Base-by-base conservation (phyloP, 2,888 invertebrate species). In the Rosalia funebris region DNA sequence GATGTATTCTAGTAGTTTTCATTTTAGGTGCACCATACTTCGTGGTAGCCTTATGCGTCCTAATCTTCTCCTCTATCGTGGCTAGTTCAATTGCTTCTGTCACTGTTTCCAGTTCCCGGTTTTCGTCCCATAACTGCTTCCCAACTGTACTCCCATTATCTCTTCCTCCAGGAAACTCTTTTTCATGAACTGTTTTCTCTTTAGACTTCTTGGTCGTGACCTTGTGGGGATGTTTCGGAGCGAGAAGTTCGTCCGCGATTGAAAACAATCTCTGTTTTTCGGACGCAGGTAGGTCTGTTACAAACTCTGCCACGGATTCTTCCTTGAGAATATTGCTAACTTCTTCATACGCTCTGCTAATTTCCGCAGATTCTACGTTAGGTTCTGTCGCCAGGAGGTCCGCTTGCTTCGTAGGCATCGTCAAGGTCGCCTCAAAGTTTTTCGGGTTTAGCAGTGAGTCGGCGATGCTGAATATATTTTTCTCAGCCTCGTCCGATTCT, bases 401-500 rank as follows among this genome's bases (percentile, higher is more conserved):
- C 10, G 1, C 1, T 9, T 11, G 16, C 19, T 1, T 10, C 12
- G 7, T 20, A 7, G 25, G 7, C 7, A 7, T 25, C 25, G 44
- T 44, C 11, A 44, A 17, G 3, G 44, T 44, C n/a, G 20, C 44
- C 20, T 44, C 44, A n/a, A 44, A 44, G 19, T 44, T 44, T 19
- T 15, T 7, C 1, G 44, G 17, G n/a, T 44, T 19, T n/a, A 44
- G 12, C 44, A 44, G 12, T 12, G 12, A 44, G 2, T 44, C 44
- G 19, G 44, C 44, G 10, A 10, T 10, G 19, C 44, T 44, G 20
- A 44, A 44, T 19, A 44, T 9, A n/a, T 39, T 39, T n/a, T 15
- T 39, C 17, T 16, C 17, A 15, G 9, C 15, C 7, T 39, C 15
- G 15, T 39, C 2, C 10, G 2, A 10, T n/a, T 2, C n/a, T 39